Base-by-base conservation (phyloP, 2,888 invertebrate genomes). In the Agrochola lota region DNA sequence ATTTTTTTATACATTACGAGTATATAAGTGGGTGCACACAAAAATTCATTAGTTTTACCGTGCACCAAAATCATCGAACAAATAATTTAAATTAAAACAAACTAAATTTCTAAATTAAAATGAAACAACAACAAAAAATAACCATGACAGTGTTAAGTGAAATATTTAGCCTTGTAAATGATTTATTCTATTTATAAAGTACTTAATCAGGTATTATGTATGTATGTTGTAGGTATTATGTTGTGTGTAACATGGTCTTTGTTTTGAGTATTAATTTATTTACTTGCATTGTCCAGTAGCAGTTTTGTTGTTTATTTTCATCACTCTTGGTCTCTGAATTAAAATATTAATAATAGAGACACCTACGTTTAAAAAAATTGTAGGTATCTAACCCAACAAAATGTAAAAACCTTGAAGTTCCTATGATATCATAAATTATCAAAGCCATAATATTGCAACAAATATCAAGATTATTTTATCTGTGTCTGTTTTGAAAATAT, bases 381-480 rank as follows among this genome's bases (percentile, higher is more conserved):
- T 59, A 11, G 60, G 60, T 20, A 30, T 30, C 12, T 20, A 11
- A 20, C 20, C 12, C 12, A 23, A 35, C 3, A 12, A 23, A 15
- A 63, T 63, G 1, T 49, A 23, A 17, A 35, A 17, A 46, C 23
- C 4, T 67, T 23, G 15, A 52, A 43, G 30, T 52, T 66, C 35
- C 35, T 43, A 52, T 70, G 55, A 62, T 55, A 35, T 78, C 55
- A 55, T 55, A 79, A 60, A 52, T 64, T 26, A 49, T 63, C 46
- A 59, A 30, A 74, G 20, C 20, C 30, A 55, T 71, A 26, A 81
- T 74, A 81, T 64, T 70, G 59, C 35, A 59, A 46, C 9, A 52
- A 62, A 49, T 49, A 82, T 74, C 66, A 85, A 78, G 64, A 82
- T 78, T 57, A 57, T 57, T 26, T 69, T 66, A 63, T 76, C 49